Conservation (phyloP, 1,140 invertebrate genomes). For the Micrasema minimum region DNA sequence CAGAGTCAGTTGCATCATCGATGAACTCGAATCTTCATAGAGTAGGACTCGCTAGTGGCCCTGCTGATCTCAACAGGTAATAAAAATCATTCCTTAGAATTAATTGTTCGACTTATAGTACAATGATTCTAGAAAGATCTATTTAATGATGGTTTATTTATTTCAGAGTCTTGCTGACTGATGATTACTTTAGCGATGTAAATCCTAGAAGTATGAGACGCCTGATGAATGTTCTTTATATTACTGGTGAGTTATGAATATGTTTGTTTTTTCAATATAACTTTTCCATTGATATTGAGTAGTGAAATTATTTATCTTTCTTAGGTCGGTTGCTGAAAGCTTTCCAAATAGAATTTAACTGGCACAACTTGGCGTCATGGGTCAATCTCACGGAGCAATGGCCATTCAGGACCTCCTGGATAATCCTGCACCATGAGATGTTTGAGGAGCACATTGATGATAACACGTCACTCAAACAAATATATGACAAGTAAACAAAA, state of each 20-base stretch:
- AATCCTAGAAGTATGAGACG: slow-evolving; percentile 96
- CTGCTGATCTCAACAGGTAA: slow-evolving; percentile 49
- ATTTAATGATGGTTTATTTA: no score
- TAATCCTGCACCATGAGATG: slow-evolving; percentile 93
- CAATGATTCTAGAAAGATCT: no score
- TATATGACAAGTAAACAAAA: slow-evolving; percentile 89
- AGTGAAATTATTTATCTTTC: no score
- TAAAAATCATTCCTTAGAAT: no score
- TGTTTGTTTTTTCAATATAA: slow-evolving; percentile 2
- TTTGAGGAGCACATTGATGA: slow-evolving; percentile 90
- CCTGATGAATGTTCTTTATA: slow-evolving; percentile 97
- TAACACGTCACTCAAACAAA: slow-evolving; percentile 82
- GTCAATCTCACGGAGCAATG: slow-evolving; percentile 99
- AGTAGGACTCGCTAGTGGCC: slow-evolving; percentile 47
- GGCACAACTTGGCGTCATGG: slow-evolving; percentile 97
- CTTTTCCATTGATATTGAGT: no score
- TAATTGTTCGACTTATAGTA: no score
- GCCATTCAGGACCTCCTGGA: slow-evolving; percentile 97
- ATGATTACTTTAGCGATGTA: slow-evolving; percentile 97
- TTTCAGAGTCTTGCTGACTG: slow-evolving; percentile 83
- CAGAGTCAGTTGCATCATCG: slow-evolving; percentile 89
- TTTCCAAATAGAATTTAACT: slow-evolving; percentile 99
- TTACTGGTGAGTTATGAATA: slow-evolving; percentile 77
- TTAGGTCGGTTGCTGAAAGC: slow-evolving; percentile 93
- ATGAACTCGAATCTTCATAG: slow-evolving; percentile 86